phyloP scores from a whole-genome alignment of 2,888 invertebrate species.

The Drosophila imparisetae region DNA sequence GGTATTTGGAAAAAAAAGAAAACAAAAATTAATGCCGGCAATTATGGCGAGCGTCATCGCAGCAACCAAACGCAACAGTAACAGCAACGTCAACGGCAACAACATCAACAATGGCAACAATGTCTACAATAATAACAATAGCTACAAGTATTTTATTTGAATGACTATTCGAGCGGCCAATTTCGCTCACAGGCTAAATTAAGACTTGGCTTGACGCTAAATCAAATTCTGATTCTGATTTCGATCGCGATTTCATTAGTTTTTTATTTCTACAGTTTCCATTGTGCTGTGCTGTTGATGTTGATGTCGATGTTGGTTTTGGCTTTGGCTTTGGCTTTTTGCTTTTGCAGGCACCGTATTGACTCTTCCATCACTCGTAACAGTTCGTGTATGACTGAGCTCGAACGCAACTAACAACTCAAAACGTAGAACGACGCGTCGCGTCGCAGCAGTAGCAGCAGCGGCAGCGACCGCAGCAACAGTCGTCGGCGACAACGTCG shows the following conservation, averaged over 20 bases:
- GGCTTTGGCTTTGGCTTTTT: constrained; percentile 27
- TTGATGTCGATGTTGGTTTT: constrained; percentile 20
- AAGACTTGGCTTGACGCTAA: constrained; percentile 27
- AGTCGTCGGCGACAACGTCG: constrained; percentile 15
- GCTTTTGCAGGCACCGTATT: constrained; percentile 59
- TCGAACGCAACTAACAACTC: constrained; percentile 77
- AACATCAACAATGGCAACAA: constrained; percentile 11
- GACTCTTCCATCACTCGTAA: constrained; percentile 80
- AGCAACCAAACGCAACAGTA: constrained; percentile 12
- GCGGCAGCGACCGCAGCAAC: constrained; percentile 29
- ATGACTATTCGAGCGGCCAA: constrained; percentile 43
- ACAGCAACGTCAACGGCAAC: constrained; percentile 10
- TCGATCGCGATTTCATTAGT: constrained; percentile 4
- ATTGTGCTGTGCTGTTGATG: constrained; percentile 13
- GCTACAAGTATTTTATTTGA: constrained; percentile 31
- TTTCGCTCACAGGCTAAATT: background rate
- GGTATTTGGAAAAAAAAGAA: constrained; percentile 32
- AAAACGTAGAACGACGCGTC: constrained; percentile 48
- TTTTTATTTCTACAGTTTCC: constrained; percentile 12
- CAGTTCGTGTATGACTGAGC: constrained; percentile 83
- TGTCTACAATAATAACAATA: constrained; percentile 13
- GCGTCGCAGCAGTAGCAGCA: constrained; percentile 9
- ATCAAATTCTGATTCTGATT: constrained; percentile 14
- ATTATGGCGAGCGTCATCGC: constrained; percentile 12
- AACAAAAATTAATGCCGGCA: constrained; percentile 31